Evolutionary conservation across 2,888 invertebrate species (phyloP).

Genomic region (Lasioglossum pauxillum): DNA sequence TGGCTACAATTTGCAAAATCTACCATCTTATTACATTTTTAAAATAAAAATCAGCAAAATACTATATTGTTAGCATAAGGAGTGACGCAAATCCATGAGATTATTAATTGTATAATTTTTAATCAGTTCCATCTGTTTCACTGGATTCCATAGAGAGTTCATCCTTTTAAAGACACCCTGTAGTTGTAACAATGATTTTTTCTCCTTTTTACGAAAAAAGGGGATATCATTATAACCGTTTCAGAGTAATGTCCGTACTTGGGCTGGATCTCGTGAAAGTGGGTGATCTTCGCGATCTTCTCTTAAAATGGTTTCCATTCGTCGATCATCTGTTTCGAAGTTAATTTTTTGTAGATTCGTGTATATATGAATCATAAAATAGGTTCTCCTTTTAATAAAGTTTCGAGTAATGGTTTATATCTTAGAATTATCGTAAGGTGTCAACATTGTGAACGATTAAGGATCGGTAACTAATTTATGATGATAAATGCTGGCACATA

Average conservation of each 20-base stretch:
- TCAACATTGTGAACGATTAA: neutral
- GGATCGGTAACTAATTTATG: too few species aligned
- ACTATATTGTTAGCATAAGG: neutral
- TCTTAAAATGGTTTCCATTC: constrained; percentile 11
- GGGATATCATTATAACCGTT: constrained; percentile 22
- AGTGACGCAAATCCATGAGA: neutral
- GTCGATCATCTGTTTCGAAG: neutral
- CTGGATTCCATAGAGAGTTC: neutral
- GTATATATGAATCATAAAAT: neutral
- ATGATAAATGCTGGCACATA: too few species aligned
- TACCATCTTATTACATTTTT: neutral
- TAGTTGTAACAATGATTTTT: neutral
- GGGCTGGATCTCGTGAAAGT: constrained; percentile 34
- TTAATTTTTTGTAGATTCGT: constrained; percentile 14
- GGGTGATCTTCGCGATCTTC: constrained; percentile 5
- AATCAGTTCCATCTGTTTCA: neutral
- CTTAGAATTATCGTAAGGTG: too few species aligned
- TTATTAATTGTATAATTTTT: neutral
- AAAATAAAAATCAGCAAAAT: neutral
- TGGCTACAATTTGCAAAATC: too few species aligned
- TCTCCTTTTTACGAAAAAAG: neutral
- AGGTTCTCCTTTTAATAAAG: neutral
- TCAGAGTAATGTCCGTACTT: constrained; percentile 27
- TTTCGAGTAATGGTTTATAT: neutral
- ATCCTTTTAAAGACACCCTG: neutral